A percentile compares a stretch with the other conserved stretches of the same genome.
phyloP scores from a whole-genome alignment of 2,888 invertebrate genomes.

The Sesamia inferens region DNA sequence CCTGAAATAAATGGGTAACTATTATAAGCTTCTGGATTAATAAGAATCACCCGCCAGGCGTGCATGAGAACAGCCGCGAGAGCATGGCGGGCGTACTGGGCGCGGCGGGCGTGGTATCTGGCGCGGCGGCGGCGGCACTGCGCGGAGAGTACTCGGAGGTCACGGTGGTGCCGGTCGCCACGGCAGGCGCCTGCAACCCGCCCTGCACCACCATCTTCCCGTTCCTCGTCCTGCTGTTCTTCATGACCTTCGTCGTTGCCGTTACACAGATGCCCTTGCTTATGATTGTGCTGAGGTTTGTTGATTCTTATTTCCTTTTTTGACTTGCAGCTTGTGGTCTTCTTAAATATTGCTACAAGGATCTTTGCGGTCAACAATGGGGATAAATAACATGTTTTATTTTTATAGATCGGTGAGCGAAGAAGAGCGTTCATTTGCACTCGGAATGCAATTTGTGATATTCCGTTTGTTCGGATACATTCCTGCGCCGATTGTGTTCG shows the following conservation, averaged over 20 bases:
- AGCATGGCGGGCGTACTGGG: slow-evolving; percentile 67
- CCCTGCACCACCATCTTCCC: slow-evolving; percentile 98
- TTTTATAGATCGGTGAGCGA: slow-evolving; percentile 96
- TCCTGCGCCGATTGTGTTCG: slow-evolving; percentile 98
- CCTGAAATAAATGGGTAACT: background rate
- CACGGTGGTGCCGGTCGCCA: slow-evolving; percentile 96
- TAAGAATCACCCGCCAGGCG: slow-evolving; percentile 68
- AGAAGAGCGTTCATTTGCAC: slow-evolving; percentile 97
- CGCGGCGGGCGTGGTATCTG: slow-evolving; percentile 84
- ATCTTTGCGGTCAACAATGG: too few relatives aligned
- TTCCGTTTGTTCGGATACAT: slow-evolving; percentile 98
- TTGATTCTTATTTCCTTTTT: slow-evolving; percentile 3
- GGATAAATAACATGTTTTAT: background rate
- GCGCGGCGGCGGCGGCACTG: slow-evolving; percentile 90
- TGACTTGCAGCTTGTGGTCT: background rate
- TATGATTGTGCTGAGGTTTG: slow-evolving; percentile 97
- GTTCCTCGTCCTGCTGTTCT: slow-evolving; percentile 97
- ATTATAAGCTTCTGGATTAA: background rate
- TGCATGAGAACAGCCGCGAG: slow-evolving; percentile 79
- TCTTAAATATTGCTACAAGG: too few relatives aligned
- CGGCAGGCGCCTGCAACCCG: slow-evolving; percentile 96
- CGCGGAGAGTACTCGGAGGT: slow-evolving; percentile 94
- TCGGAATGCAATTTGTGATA: slow-evolving; percentile 99
- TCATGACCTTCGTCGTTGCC: slow-evolving; percentile 98
- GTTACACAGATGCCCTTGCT: slow-evolving; percentile 98